phyloP scores from a whole-genome alignment of 2,113 vertebrate species.

The Mastomys natalensis region DNA sequence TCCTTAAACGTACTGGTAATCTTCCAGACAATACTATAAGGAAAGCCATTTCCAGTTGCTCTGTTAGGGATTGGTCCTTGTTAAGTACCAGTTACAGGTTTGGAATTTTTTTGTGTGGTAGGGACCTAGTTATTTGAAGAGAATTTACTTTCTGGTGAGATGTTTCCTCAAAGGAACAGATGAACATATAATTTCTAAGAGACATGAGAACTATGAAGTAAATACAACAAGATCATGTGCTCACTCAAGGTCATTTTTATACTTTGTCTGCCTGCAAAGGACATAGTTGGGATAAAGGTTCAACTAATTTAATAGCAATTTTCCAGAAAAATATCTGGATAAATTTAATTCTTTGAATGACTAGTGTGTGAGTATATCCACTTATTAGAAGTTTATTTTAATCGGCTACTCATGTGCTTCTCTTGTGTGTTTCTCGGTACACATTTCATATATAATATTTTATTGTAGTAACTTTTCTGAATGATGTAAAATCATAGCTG shows the following conservation, averaged over 20 bases:
- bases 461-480: background rate
- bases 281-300: background rate
- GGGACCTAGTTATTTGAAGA: background rate
- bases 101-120: background rate
- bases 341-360: background rate
- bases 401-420: background rate
- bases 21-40: background rate
- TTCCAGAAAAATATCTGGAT: background rate
- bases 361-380: background rate
- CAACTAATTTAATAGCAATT: background rate
- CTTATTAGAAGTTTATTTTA: constrained; percentile 18
- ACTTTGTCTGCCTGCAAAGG: background rate
- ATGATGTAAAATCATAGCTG: background rate
- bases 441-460: background rate
- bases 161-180: background rate
- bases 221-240: background rate
- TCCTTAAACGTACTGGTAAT: constrained; percentile 4
- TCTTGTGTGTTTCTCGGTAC: background rate
- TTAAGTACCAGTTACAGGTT: background rate
- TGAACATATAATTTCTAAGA: constrained; percentile 26
- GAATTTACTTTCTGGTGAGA: background rate
- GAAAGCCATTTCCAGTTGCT: background rate
- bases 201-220: background rate
- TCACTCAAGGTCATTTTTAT: background rate
- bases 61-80: background rate